Evolutionary conservation across 2,113 vertebrate species (phyloP).

Genomic region (Tinamus guttatus): DNA sequence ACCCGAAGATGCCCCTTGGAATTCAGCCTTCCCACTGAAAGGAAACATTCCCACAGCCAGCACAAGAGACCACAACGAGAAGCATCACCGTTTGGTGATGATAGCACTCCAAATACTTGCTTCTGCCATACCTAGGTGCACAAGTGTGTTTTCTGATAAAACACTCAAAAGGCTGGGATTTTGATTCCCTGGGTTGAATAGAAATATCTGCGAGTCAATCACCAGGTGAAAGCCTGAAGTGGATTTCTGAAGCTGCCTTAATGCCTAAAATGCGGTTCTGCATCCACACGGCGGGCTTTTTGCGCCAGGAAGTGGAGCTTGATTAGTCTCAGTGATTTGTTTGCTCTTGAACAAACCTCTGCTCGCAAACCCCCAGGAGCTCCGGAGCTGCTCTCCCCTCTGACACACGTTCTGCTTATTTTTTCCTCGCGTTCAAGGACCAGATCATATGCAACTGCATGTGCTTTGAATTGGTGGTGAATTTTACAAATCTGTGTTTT

Average conservation of each 20-base stretch:
- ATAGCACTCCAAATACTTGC: not conserved
- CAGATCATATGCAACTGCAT: not conserved
- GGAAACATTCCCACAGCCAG: not conserved
- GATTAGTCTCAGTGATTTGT: not conserved
- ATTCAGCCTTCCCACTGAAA: constrained; percentile 19
- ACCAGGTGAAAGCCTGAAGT: rapidly evolving
- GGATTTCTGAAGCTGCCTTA: not conserved
- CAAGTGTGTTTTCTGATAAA: constrained; percentile 23
- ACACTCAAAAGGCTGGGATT: not conserved
- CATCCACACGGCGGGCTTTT: not conserved
- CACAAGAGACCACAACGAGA: constrained; percentile 15
- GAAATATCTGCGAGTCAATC: constrained; percentile 17
- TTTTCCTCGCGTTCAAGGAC: not conserved
- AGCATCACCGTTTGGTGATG: constrained; percentile 34
- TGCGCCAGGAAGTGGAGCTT: not conserved
- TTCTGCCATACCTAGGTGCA: not conserved
- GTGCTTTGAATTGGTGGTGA: not conserved
- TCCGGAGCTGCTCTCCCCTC: not conserved
- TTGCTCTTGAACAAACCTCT: not conserved
- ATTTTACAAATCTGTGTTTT: not conserved
- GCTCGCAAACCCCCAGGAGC: not conserved
- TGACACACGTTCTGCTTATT: not conserved
- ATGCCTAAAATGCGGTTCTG: not conserved
- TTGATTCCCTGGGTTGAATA: not conserved
- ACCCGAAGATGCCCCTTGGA: too few relatives aligned